These are phyloP conservation scores for Catocala nupta DNA, from an alignment of 2,888 invertebrate species.

Conservation along the genomic window DNA sequence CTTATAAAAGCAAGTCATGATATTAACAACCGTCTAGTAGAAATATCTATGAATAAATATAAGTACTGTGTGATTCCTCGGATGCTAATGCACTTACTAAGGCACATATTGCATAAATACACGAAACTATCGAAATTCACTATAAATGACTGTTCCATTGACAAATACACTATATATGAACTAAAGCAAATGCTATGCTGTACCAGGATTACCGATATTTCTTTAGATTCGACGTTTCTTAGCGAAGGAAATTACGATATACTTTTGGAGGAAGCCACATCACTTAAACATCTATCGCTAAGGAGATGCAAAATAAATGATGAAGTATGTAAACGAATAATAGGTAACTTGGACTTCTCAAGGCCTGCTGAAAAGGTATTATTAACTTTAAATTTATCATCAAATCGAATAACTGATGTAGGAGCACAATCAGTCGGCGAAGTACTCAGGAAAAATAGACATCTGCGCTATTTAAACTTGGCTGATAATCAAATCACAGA, in stretches of 20 bases:
- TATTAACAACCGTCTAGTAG: conserved; percentile 53
- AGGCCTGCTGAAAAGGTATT: conserved; percentile 57
- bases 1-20: conserved; percentile 58
- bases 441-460: conserved; percentile 64
- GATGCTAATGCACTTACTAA: conserved; percentile 59
- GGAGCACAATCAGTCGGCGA: conserved; percentile 59
- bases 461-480: conserved; percentile 65
- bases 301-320: conserved; percentile 66
- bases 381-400: conserved; percentile 29
- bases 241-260: conserved; percentile 57
- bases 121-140: conserved; percentile 55
- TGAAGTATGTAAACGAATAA: conserved; percentile 57
- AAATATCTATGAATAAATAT: conserved; percentile 55
- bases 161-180: conserved; percentile 60
- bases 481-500: conserved; percentile 65
- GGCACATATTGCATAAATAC: conserved; percentile 53
- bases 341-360: conserved; percentile 52
- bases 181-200: conserved; percentile 58
- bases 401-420: conserved; percentile 36
- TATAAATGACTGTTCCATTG: conserved; percentile 54
- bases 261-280: conserved; percentile 51
- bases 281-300: conserved; percentile 61
- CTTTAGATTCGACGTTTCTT: conserved; percentile 61
- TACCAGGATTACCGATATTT: conserved; percentile 62
- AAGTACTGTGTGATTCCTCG: conserved; percentile 47